Percentiles rank a stretch among this genome's conserved stretches.
Evolutionary conservation across 2,797 vertebrate species (phyloP).

Genomic region (Myotis planiceps): DNA sequence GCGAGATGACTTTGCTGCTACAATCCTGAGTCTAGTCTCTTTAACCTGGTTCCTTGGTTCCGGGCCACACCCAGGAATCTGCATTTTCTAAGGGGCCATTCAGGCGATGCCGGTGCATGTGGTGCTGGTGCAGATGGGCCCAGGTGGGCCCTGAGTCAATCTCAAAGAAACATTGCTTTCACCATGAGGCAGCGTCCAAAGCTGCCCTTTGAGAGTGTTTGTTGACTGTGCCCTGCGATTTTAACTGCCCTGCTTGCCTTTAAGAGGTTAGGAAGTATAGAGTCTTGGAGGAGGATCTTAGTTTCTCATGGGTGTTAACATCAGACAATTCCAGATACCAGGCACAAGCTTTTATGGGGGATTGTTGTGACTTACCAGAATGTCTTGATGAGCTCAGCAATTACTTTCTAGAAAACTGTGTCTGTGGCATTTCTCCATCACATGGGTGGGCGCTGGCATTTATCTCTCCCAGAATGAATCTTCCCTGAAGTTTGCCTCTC

Average conservation of each 20-base stretch:
- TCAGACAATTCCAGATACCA: too few relatives aligned
- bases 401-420: neutral
- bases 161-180: neutral
- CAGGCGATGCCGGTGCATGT: accelerated
- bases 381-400: neutral
- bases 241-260: neutral
- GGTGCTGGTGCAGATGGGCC: neutral
- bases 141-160: neutral
- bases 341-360: neutral
- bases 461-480: neutral
- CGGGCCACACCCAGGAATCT: neutral
- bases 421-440: neutral
- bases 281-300: neutral
- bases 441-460: neutral
- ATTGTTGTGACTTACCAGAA: neutral
- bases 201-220: neutral
- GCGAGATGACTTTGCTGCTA: neutral
- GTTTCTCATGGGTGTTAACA: accelerated
- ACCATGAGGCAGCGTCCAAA: accelerated
- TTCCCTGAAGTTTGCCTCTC: too few relatives aligned
- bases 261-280: neutral
- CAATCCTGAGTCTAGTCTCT: neutral
- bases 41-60: neutral
- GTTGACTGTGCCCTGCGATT: neutral
- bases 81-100: neutral